Base-by-base conservation (phyloP, 2,888 invertebrate species). In the Chorisops tibialis region DNA sequence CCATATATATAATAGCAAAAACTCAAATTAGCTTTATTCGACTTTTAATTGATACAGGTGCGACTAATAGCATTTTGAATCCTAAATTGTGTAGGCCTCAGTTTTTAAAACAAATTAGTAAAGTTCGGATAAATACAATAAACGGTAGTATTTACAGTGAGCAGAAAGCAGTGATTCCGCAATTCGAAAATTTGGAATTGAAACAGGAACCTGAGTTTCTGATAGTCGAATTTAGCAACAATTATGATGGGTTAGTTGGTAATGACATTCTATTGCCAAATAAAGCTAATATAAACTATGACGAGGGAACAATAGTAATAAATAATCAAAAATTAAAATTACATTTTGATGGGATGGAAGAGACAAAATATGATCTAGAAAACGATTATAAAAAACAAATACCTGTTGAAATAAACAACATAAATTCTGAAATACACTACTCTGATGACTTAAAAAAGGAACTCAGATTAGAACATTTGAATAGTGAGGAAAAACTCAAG, bases 21-120 rank as follows among this genome's bases (percentile, higher is more conserved):
- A 45, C 19, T 16, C 16, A 4, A 18, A 45, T 18, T 16, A 19
- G n/a, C n/a, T n/a, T n/a, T 18, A 16, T 4, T 16, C 45, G 18
- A 7, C 45, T 45, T 48, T 22, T 45, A 11, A 45, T 45, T 18
- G 43, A 45, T 45, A 45, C 43, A 45, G 43, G 19, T 45, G n/a
- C n/a, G n/a, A n/a, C n/a, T n/a, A n/a, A n/a, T n/a, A n/a, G n/a
- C n/a, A n/a, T n/a, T n/a, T n/a, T n/a, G n/a, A n/a, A n/a, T n/a
- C n/a, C n/a, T n/a, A n/a, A n/a, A n/a, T n/a, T n/a, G n/a, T 9
- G 18, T 19, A 45, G 19, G 43, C 11, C 43, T 45, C 4, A 45
- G 43, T 18, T 4, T 45, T 16, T 19, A 16, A 16, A 12, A 45
- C 9, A 16, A 16, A n/a, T n/a, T n/a, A n/a, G n/a, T n/a, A 45